These are phyloP conservation scores for Torymus auratus DNA, from an alignment of 2,888 invertebrate species.

Conservation along the genomic window DNA sequence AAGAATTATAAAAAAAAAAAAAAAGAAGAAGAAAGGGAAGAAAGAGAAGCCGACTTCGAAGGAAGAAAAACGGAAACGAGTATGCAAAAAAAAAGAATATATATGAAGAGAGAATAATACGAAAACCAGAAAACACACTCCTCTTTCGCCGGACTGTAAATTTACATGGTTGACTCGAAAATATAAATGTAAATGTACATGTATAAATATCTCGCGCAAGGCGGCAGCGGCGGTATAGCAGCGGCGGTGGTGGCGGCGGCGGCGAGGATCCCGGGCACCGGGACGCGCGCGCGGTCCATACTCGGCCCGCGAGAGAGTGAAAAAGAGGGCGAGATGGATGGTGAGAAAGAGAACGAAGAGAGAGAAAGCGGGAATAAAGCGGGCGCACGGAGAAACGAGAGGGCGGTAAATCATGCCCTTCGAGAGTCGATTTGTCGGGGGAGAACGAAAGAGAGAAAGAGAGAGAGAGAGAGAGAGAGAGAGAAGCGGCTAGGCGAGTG, in stretches of 20 bases:
- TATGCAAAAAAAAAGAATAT: slow-evolving; percentile 17
- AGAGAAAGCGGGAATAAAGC: slow-evolving; percentile 45
- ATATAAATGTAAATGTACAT: slow-evolving; percentile 62
- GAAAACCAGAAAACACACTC: slow-evolving; percentile 57
- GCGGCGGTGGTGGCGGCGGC: neutral
- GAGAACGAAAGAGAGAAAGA: neutral
- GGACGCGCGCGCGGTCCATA: neutral
- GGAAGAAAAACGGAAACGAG: neutral
- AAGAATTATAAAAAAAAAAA: slow-evolving; percentile 43
- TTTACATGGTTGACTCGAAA: slow-evolving; percentile 61
- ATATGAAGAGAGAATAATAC: neutral
- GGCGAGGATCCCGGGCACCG: slow-evolving; percentile 26
- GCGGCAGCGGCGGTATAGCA: neutral
- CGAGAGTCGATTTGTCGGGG: slow-evolving; percentile 52
- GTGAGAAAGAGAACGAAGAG: slow-evolving; percentile 20
- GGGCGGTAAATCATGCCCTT: slow-evolving; percentile 54
- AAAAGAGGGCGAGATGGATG: slow-evolving; percentile 11
- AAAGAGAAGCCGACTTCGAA: no score
- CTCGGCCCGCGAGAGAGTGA: no score
- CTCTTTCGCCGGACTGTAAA: slow-evolving; percentile 66
- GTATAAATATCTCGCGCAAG: slow-evolving; percentile 55
- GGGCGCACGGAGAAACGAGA: slow-evolving; percentile 36
- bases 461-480: slow-evolving; percentile 11
- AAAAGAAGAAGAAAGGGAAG: neutral
- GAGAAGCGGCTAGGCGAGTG: slow-evolving; percentile 56